Evolutionary conservation across 2,797 vertebrate genomes (phyloP).

Genomic region (Anguilla pacifica): DNA sequence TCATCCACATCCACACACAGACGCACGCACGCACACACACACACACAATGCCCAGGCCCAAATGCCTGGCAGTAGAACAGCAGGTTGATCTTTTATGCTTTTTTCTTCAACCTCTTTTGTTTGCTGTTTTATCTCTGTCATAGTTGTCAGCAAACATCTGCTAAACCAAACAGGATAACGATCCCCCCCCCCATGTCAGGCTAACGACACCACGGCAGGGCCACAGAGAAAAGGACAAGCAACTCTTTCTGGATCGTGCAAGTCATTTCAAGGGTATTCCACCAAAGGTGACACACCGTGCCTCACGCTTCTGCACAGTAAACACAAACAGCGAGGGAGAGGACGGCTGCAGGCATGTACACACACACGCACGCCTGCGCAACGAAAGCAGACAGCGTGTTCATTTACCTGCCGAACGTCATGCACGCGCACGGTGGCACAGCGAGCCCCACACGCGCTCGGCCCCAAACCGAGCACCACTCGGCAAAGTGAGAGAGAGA

Average conservation of each 20-base stretch:
- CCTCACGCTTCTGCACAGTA: conserved; percentile 19
- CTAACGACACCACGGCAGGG: conserved; percentile 39
- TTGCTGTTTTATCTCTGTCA: conserved; percentile 54
- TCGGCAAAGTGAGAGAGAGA: conserved; percentile 1
- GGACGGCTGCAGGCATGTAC: neutral
- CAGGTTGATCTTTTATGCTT: conserved; percentile 58
- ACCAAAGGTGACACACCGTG: neutral
- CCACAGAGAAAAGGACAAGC: conserved; percentile 12
- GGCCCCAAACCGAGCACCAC: neutral
- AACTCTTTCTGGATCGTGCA: conserved; percentile 9
- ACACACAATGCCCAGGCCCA: conserved; percentile 27
- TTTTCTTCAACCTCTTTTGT: conserved; percentile 60
- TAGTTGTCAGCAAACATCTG: conserved; percentile 62
- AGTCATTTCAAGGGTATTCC: conserved; percentile 23
- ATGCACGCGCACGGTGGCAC: neutral
- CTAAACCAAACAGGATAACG: conserved; percentile 45
- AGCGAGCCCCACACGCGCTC: neutral
- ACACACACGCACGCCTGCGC: neutral
- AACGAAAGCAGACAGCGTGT: neutral
- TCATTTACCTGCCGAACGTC: neutral
- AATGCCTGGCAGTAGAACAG: conserved; percentile 56
- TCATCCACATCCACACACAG: conserved; percentile 34
- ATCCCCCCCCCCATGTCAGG: conserved; percentile 39
- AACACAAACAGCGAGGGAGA: conserved; percentile 21
- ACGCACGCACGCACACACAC: neutral